Base-by-base conservation (phyloP, 2,113 vertebrate genomes). In the Rhea americana region DNA sequence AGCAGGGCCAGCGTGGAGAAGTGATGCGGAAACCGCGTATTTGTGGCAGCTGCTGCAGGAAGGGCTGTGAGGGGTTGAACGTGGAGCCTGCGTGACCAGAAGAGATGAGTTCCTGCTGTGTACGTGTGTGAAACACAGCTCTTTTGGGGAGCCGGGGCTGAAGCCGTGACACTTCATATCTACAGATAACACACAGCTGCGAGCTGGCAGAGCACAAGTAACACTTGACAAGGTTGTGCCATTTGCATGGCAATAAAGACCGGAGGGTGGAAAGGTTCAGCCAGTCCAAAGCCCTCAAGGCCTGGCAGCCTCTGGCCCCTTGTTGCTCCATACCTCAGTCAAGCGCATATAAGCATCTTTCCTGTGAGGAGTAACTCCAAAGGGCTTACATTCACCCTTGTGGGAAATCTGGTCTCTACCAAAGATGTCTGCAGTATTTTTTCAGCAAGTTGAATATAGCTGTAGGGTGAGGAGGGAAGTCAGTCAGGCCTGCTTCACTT, bases 101-200 rank as follows among this genome's bases (percentile, higher is more conserved):
- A 82, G 39, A 68, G 8, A 5, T 7, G 4, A n/a, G 3, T 84
- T 93, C 24, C 17, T 4, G 5, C 18, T 35, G 2, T 82, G 7
- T 24, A 12, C 4, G 16, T 18, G 55, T 32, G 28, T 26, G 26
- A 70, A 87, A 70, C 4, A 7, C 13, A 53, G 3, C 14, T 73
- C 35, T 35, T 10, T 7, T 5, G 50, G 41, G 20, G 20, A 87
- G 7, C 7, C 12, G 16, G 18, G 16, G 4, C 70, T 87, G 55
- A 13, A 66, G 24, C 30, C 1, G 0, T 22, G 61, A 14, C n/a
- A 5, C 8, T 39, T 82, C 8, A 0, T 17, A 16, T 82, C 41
- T 75, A 58, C 35, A 41, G 32, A 4, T 66, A 48, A 61, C 37
- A 24, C 30, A 18, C 7, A 22, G 48, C 79, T 71, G 25, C 21